Conservation (phyloP, 2,888 invertebrate species). For the Neria commutata region DNA sequence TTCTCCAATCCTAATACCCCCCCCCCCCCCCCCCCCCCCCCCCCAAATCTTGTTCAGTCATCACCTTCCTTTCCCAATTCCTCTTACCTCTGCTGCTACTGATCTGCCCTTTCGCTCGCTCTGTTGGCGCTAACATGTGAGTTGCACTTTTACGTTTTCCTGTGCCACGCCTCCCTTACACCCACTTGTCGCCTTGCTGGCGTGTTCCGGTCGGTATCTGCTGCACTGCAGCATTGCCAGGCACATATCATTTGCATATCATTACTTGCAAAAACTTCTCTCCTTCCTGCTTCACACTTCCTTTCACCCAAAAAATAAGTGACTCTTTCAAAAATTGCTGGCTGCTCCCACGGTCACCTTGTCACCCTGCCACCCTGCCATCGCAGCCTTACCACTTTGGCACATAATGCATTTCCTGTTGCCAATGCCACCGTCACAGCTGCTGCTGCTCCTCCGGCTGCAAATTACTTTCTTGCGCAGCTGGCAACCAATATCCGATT, state of each 20-base stretch:
- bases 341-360: too few relatives aligned
- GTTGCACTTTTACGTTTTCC: background rate
- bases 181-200: too few relatives aligned
- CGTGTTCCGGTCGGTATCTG: slow-evolving; percentile 37
- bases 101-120: too few relatives aligned
- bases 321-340: background rate
- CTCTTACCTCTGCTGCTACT: background rate
- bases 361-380: too few relatives aligned
- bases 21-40: too few relatives aligned
- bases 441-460: background rate
- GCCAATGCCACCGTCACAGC: background rate
- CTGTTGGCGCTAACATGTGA: background rate
- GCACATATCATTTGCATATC: slow-evolving; percentile 58
- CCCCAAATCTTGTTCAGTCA: too few relatives aligned
- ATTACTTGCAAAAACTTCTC: slow-evolving; percentile 45
- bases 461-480: background rate
- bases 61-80: slow-evolving; percentile 2
- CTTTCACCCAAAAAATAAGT: background rate
- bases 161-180: too few relatives aligned
- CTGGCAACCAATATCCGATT: background rate
- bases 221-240: slow-evolving; percentile 44
- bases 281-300: background rate
- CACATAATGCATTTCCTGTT: too few relatives aligned
- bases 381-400: too few relatives aligned
- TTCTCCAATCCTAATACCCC: too few relatives aligned